Evolutionary conservation across 2,888 invertebrate species (phyloP), one percentile per base, ranked within the genome.

Genomic region (Serripes groenlandicus): DNA sequence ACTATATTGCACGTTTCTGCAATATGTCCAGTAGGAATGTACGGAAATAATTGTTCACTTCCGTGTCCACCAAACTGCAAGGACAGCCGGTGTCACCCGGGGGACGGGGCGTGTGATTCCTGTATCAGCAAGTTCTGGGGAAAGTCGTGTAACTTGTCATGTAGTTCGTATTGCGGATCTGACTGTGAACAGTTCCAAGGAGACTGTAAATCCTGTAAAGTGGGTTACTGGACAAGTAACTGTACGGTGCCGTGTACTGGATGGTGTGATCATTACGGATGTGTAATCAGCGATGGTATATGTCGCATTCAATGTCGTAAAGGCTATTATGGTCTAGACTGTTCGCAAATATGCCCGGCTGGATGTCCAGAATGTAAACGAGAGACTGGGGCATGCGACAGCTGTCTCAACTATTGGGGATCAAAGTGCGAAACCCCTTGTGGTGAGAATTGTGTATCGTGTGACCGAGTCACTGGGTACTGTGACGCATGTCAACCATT

Each of bases 101-200:
- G 62, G 21, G 62, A 62, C 62, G 62, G 62, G 32, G 34, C 62
- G 11, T 62, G 62, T 62, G 28, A 62, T n/a, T 11, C 9, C 9
- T 62, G 62, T 34, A 34, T 62, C 62, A 4, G 62, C 32, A 11
- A 23, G 37, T 64, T 64, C n/a, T 64, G 37, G 66, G 66, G 66
- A 26, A 2, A 3, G 26, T 42, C n/a, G 15, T 66, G 66, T 23
- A 66, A 66, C 28, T 23, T 21, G 42, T 35, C 35, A 1, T 66
- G 66, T 26, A 66, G 66, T 28, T 23, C 42, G 4, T 37, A 26
- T 26, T 66, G 66, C 42, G 0, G 42, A 23, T 11, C 11, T 37
- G 42, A 18, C 23, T 66, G 66, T 66, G 66, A 42, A 26, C 66
- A 66, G 66, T 66, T 42, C 3, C 11, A 9, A 1, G 66, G 66